Conservation (phyloP, 2,113 vertebrate species). For the Podiceps cristatus region DNA sequence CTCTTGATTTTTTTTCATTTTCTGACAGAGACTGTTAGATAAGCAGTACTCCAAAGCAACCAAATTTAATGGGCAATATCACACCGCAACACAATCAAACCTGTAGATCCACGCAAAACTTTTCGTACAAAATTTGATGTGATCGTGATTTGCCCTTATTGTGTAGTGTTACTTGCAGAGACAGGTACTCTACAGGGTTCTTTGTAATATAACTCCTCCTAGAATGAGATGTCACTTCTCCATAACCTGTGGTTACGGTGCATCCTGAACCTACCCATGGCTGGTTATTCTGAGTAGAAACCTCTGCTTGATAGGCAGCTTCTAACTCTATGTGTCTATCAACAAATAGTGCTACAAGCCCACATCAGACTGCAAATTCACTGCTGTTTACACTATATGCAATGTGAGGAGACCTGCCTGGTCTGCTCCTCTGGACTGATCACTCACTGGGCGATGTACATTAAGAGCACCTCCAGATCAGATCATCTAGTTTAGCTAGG, state of each 20-base stretch:
- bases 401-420: background rate
- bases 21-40: background rate
- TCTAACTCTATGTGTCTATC: background rate
- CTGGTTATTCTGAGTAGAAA: background rate
- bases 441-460: background rate
- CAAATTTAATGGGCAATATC: background rate
- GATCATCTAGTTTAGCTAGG: background rate
- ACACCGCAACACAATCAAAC: background rate
- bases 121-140: background rate
- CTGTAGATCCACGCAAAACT: background rate
- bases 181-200: background rate
- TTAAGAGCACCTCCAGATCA: background rate
- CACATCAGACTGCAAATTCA: too few species aligned
- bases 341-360: background rate
- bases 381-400: background rate
- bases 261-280: background rate
- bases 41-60: background rate
- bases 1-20: background rate
- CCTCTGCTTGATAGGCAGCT: background rate
- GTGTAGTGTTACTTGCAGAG: background rate
- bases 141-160: background rate
- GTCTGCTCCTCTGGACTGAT: background rate
- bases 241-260: background rate
- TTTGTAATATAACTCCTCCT: background rate
- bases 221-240: background rate